Evolutionary conservation across 2,113 vertebrate species (phyloP).

Genomic region (Rutilus rutilus): DNA sequence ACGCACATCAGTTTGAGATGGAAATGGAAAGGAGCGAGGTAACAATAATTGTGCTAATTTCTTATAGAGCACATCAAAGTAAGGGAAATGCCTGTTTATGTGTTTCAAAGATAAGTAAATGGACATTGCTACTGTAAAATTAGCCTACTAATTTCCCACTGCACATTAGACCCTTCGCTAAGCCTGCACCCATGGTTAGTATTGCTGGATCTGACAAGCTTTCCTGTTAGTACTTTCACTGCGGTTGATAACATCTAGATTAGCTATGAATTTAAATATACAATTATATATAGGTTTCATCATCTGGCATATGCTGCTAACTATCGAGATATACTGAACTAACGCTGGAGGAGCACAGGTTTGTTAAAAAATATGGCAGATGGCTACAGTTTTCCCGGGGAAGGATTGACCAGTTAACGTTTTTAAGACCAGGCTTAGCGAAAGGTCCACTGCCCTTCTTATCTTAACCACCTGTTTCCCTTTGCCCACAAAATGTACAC

Average conservation of each 20-base stretch:
- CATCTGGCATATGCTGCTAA: not conserved
- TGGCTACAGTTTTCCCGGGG: no score
- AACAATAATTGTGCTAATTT: constrained; percentile 9
- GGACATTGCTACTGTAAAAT: not conserved
- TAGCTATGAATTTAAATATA: not conserved
- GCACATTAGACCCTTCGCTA: not conserved
- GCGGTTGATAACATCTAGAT: not conserved
- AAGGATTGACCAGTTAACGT: not conserved
- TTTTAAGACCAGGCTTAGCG: not conserved
- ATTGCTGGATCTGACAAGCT: not conserved
- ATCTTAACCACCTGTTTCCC: not conserved
- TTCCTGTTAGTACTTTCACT: not conserved
- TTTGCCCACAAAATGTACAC: not conserved
- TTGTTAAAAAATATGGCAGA: not conserved
- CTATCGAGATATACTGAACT: not conserved
- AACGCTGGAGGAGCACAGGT: not conserved
- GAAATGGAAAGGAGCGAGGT: not conserved
- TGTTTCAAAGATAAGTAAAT: not conserved
- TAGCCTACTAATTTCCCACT: not conserved
- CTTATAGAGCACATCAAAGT: constrained; percentile 16
- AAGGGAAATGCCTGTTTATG: not conserved
- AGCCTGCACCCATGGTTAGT: not conserved
- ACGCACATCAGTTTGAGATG: not conserved
- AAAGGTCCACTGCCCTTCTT: not conserved
- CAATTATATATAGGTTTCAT: not conserved